Base-by-base conservation (phyloP, 2,797 vertebrate genomes). In the Chaunax sp. region DNA sequence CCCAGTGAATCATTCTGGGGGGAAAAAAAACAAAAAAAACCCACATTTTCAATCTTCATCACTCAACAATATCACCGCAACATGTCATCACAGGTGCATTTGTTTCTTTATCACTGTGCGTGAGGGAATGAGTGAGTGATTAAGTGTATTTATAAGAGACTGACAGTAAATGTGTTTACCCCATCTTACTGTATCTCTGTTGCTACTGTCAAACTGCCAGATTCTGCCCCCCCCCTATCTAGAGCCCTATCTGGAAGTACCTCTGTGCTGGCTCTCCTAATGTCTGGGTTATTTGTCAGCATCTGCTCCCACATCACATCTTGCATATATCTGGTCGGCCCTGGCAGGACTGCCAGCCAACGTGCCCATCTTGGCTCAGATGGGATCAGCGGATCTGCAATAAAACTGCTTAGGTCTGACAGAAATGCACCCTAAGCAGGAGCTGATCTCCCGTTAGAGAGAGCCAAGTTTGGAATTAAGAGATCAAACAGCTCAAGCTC, bases 1-100 rank as follows among this genome's bases (percentile, higher is more conserved):
- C 96, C 98, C 98, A 99, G 90, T 98, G 96, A 84, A 97, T 97
- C 97, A 99, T 96, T 87, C 98, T 99, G 94, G 22, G 80, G n/a
- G 91, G 80, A 68, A 13, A 74, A 66, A 72, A 53, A 16, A 2
- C 69, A 80, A 68, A 11, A 72, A 66, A 72, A 54, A 15, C 2
- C 69, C 49, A 78, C 33, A 46, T 44, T 44, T 81, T 86, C 23
- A 86, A 28, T 67, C 53, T 58, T 28, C 69, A 66, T 73, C 33
- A 12, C 46, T 58, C 12, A 0, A 51, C 63, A 64, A 59, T 44
- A 56, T 60, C 65, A 78, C 70, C 78, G 73, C 15, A 77, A 37
- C 38, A 44, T 43, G 50, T 74, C 63, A 59, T 81, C 53, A 46
- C 15, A 6, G 1, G 1, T 30, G 43, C 30, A 38, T 66, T 64